A percentile compares a stretch with the other conserved stretches of the same genome.
These are phyloP conservation scores for Synergus itoensis DNA, from an alignment of 2,888 invertebrate genomes.

Conservation along the genomic window DNA sequence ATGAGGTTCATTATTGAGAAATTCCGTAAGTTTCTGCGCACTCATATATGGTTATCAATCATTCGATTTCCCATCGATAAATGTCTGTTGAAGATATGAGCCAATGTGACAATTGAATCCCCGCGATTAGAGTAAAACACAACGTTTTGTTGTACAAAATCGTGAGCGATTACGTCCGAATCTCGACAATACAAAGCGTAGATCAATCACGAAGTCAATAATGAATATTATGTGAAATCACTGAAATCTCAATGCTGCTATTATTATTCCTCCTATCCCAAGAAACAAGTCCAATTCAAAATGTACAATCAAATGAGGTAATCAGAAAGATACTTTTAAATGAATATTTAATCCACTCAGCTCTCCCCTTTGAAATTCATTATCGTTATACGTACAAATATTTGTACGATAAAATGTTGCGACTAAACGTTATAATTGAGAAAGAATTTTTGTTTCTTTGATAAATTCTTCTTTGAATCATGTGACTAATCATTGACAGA, in stretches of 20 bases:
- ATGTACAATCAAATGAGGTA: neutral
- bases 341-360: too few species aligned
- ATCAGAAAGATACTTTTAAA: too few species aligned
- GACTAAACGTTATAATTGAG: neutral
- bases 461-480: neutral
- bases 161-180: neutral
- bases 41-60: neutral
- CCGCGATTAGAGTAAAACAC: neutral
- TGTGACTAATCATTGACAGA: constrained; percentile 24
- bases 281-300: neutral
- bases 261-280: neutral
- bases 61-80: neutral
- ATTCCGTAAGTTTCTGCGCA: neutral
- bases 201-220: neutral
- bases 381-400: too few species aligned
- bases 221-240: neutral
- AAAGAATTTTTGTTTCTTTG: neutral
- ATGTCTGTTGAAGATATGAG: neutral
- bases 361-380: too few species aligned
- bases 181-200: neutral
- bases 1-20: neutral
- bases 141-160: constrained; percentile 3
- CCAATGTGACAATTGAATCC: neutral
- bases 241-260: neutral
- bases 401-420: neutral